Evolutionary conservation across 2,888 invertebrate genomes (phyloP).

Genomic region (Melangyna quadrimaculata): DNA sequence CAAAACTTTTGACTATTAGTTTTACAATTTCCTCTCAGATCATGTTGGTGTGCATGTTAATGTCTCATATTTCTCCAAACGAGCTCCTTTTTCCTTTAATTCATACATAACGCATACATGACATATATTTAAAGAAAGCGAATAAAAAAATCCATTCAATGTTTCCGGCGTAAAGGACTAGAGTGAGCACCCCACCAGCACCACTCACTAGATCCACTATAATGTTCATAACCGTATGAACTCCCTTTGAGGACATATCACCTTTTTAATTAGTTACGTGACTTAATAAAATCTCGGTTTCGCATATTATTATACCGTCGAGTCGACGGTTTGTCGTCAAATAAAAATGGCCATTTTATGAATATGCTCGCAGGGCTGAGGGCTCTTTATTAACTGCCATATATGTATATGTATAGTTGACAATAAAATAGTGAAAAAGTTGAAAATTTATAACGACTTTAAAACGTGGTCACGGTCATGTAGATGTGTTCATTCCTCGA

Average conservation of each 20-base stretch:
- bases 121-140: conserved; percentile 24
- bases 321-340: neutral
- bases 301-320: conserved; percentile 15
- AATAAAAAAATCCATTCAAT: conserved; percentile 8
- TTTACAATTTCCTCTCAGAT: conserved; percentile 47
- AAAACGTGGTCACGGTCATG: conserved; percentile 48
- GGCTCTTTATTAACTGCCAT: neutral
- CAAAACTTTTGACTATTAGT: neutral
- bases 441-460: conserved; percentile 53
- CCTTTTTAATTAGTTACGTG: conserved; percentile 73
- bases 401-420: neutral
- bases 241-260: conserved; percentile 53
- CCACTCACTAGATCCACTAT: neutral
- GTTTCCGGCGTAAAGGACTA: conserved; percentile 50
- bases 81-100: conserved; percentile 67
- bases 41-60: conserved; percentile 71
- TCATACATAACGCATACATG: conserved; percentile 70
- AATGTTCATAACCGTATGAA: conserved; percentile 46
- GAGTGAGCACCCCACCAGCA: conserved; percentile 38
- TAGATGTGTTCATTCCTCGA: neutral
- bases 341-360: conserved; percentile 19
- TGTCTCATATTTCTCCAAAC: conserved; percentile 60
- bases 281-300: conserved; percentile 69
- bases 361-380: neutral
- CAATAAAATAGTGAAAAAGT: conserved; percentile 50